Evolutionary conservation across 2,888 invertebrate genomes (phyloP).

Genomic region (Keiferia lycopersicella): DNA sequence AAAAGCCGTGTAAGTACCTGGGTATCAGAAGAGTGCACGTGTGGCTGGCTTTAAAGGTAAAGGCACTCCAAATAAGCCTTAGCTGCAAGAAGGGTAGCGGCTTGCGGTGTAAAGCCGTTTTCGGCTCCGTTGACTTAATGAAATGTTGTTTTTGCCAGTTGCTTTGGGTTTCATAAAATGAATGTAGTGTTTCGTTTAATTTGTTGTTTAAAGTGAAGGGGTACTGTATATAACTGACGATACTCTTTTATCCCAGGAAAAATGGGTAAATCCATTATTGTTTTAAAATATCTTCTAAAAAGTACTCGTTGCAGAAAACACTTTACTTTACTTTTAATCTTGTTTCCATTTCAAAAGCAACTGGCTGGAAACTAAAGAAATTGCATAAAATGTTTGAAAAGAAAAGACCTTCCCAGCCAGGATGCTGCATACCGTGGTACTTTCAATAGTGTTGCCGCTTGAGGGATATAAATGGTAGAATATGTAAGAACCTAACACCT

Average conservation of each 20-base stretch:
- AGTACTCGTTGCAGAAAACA: neutral
- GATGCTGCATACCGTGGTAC: neutral
- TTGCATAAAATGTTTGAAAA: constrained; percentile 14
- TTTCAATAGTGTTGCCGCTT: neutral
- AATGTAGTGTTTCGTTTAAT: neutral
- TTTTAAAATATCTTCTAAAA: neutral
- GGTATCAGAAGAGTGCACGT: constrained; percentile 42
- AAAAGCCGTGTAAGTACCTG: constrained; percentile 31
- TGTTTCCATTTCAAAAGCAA: neutral
- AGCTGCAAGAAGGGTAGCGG: constrained; percentile 41
- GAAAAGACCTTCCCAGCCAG: constrained; percentile 11
- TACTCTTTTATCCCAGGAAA: too few relatives aligned
- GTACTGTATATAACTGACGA: too few relatives aligned
- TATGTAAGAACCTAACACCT: too few relatives aligned
- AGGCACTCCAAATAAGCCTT: constrained; percentile 54
- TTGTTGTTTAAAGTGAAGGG: too few relatives aligned
- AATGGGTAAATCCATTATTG: too few relatives aligned
- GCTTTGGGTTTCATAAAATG: neutral
- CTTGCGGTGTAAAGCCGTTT: constrained; percentile 53
- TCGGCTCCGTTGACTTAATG: constrained; percentile 56
- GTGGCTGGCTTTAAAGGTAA: constrained; percentile 49
- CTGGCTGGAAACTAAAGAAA: constrained; percentile 20
- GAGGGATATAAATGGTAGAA: too few relatives aligned
- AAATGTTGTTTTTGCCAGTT: constrained; percentile 37
- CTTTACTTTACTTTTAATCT: neutral